A percentile compares a stretch with the other conserved stretches of the same genome.
Conservation (phyloP, 2,888 invertebrate genomes). For the Lamellibrachia columna region DNA sequence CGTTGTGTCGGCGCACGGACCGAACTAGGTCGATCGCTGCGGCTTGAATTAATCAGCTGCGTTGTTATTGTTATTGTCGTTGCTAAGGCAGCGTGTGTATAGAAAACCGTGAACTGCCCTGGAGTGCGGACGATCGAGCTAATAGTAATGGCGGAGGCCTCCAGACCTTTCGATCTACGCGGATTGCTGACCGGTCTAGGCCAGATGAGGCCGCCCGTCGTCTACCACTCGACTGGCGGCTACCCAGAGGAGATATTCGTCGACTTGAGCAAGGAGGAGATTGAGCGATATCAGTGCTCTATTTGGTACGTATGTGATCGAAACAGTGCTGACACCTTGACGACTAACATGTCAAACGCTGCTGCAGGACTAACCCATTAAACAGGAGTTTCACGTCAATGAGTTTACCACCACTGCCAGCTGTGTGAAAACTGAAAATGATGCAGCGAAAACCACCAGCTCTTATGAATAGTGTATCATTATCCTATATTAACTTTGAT, state of each 20-base stretch:
- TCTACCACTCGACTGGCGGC: background rate
- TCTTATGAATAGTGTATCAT: too few relatives aligned
- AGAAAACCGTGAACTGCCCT: too few relatives aligned
- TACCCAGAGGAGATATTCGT: slow-evolving; percentile 26
- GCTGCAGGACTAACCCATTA: too few relatives aligned
- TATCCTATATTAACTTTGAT: too few relatives aligned
- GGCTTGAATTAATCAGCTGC: background rate
- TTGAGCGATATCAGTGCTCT: slow-evolving; percentile 45
- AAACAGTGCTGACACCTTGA: background rate
- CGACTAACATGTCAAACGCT: background rate
- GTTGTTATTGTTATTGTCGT: background rate
- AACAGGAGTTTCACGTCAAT: too few relatives aligned
- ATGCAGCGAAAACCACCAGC: too few relatives aligned
- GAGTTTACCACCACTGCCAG: too few relatives aligned
- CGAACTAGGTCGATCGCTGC: background rate
- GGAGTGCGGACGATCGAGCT: background rate
- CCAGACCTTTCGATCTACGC: background rate
- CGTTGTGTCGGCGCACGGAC: background rate
- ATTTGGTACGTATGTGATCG: slow-evolving; percentile 51
- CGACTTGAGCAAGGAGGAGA: slow-evolving; percentile 18
- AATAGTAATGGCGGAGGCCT: background rate
- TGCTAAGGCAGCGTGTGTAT: background rate
- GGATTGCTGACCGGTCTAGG: slow-evolving; percentile 1
- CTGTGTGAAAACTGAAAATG: too few relatives aligned
- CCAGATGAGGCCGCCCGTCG: background rate